Base-by-base conservation (phyloP, 2,797 vertebrate genomes). In the Fringilla coelebs region DNA sequence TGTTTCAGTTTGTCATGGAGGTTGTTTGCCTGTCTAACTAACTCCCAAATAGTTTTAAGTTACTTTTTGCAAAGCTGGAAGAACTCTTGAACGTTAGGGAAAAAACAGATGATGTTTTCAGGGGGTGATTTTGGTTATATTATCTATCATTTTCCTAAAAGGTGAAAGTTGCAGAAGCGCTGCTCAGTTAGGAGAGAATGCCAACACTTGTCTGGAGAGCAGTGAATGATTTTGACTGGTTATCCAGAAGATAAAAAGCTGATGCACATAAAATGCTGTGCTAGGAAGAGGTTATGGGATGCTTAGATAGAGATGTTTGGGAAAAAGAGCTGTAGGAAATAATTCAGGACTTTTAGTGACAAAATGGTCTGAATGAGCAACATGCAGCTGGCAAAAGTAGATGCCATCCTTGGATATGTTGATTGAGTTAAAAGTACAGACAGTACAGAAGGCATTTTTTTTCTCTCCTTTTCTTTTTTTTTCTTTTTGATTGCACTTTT, bases 221-320 rank as follows among this genome's bases (percentile, higher is more conserved):
- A 76, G 41, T 74, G 13, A 20, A 22, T 79, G 3, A 22, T 76
- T 73, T 88, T 58, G 14, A 7, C 54, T 31, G 28, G 7, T 77
- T 78, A 5, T 51, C 29, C 52, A 45, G 41, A 61, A 77, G 79
- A 71, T 28, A 38, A 77, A 74, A 92, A 70, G 41, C 22, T 58
- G 13, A 6, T 18, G n/a, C 49, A 17, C 34, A 36, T 26, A 24
- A 85, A 77, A 31, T 52, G 38, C 29, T 58, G 8, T 0, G 0
- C 5, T 61, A 26, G 66, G 38, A 65, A 48, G 66, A 67, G 46
- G 18, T 43, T 61, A 0, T 63, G 25, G 34, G 19, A 13, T 70
- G 36, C 45, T 74, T n/a, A 24, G 9, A 31, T n/a, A 16, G 24
- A 49, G 60, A 22, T 65, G 29, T 41, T 43, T 16, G n/a, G 49